phyloP scores from a whole-genome alignment of 2,797 vertebrate species.

The Cirrhinus molitorella region DNA sequence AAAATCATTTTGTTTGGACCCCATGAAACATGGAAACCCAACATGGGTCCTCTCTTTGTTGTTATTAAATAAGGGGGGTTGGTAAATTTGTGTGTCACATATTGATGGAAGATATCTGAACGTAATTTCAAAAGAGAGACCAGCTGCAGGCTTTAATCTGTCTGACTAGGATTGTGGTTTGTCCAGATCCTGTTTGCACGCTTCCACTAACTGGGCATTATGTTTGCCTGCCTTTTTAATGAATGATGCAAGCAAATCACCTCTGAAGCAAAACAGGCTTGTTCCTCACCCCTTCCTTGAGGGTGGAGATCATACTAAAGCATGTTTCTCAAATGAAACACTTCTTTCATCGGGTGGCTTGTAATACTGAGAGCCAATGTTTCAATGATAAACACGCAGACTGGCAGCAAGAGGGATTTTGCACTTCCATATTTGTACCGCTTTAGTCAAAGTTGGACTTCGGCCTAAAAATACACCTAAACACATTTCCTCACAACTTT shows the following conservation, averaged over 20 bases:
- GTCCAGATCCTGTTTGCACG: neutral
- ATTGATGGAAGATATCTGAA: slow-evolving; percentile 33
- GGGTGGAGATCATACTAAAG: slow-evolving; percentile 63
- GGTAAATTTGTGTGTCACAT: slow-evolving; percentile 21
- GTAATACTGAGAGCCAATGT: slow-evolving; percentile 56
- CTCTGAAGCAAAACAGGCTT: slow-evolving; percentile 77
- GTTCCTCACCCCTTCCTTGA: slow-evolving; percentile 68
- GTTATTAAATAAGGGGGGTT: slow-evolving; percentile 43
- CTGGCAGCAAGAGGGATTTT: slow-evolving; percentile 52
- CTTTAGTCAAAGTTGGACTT: slow-evolving; percentile 44
- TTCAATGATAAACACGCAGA: slow-evolving; percentile 51
- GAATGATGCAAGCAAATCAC: slow-evolving; percentile 57
- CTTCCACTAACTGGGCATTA: slow-evolving; percentile 16
- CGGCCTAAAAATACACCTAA: slow-evolving; percentile 38
- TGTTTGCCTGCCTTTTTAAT: slow-evolving; percentile 41
- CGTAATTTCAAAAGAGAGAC: slow-evolving; percentile 30
- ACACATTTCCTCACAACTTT: slow-evolving; percentile 30
- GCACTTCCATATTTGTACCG: slow-evolving; percentile 54
- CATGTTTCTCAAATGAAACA: slow-evolving; percentile 65
- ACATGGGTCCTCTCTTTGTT: slow-evolving; percentile 27
- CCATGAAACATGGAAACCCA: neutral
- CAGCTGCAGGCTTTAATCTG: slow-evolving; percentile 23
- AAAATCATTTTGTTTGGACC: neutral
- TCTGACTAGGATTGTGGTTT: slow-evolving; percentile 37
- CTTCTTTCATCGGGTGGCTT: slow-evolving; percentile 64